A percentile compares a stretch with the other conserved stretches of the same genome.
Conservation (phyloP, 2,797 vertebrate species). For the Dallia pectoralis region DNA sequence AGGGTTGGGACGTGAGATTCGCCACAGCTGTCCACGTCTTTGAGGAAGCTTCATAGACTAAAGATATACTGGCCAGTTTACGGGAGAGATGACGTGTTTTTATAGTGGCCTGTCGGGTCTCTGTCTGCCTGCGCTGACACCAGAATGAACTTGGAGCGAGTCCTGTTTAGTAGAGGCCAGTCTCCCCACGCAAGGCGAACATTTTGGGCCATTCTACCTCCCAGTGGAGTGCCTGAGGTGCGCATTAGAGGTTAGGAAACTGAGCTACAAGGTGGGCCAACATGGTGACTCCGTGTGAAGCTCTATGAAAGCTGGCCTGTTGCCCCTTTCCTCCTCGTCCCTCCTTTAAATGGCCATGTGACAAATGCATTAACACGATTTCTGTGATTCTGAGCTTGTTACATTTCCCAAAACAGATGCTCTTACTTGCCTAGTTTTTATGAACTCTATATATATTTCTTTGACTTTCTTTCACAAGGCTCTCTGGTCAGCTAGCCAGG, state of each 20-base stretch:
- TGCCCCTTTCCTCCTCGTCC: background rate
- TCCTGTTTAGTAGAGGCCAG: background rate
- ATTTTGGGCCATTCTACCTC: slow-evolving; percentile 48
- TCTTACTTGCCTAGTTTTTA: background rate
- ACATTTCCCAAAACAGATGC: slow-evolving; percentile 13
- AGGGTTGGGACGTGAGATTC: slow-evolving; percentile 24
- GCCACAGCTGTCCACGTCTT: slow-evolving; percentile 53
- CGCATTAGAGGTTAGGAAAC: background rate
- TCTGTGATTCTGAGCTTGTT: slow-evolving; percentile 7
- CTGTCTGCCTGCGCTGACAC: slow-evolving; percentile 36
- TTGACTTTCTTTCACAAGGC: slow-evolving; percentile 1
- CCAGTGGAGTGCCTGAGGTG: background rate
- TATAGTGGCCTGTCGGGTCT: slow-evolving; percentile 13
- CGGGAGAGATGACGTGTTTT: slow-evolving; percentile 41
- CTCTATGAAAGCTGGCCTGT: background rate
- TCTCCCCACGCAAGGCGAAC: background rate
- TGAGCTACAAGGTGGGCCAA: background rate
- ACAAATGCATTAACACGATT: slow-evolving; percentile 22
- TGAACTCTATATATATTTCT: slow-evolving; percentile 3
- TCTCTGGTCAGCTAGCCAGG: background rate
- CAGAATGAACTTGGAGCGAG: slow-evolving; percentile 35
- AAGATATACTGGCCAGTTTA: slow-evolving; percentile 28
- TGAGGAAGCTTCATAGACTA: slow-evolving; percentile 34
- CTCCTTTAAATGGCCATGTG: slow-evolving; percentile 11
- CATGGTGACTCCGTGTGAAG: background rate